phyloP scores from a whole-genome alignment of 2,797 vertebrate species.

The Alcedo quadribrachys region DNA sequence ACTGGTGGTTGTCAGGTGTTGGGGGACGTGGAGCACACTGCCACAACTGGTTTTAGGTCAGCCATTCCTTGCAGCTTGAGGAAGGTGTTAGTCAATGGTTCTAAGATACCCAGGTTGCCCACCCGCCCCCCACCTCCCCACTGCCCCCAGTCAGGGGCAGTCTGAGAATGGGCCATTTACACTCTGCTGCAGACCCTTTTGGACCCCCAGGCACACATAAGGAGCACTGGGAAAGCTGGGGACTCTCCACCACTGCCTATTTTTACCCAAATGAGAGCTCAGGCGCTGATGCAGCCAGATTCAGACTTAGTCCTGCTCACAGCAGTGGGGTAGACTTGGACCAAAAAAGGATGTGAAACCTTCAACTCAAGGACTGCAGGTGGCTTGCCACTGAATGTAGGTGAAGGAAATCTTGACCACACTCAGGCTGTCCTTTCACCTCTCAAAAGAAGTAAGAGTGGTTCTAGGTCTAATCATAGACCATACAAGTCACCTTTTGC shows the following conservation, averaged over 20 bases:
- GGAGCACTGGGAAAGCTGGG: neutral
- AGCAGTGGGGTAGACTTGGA: neutral
- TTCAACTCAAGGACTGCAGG: neutral
- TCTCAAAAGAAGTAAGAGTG: conserved; percentile 25
- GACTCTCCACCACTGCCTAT: neutral
- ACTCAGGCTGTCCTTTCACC: neutral
- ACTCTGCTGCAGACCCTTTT: fast-evolving
- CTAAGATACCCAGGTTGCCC: neutral
- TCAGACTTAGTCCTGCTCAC: fast-evolving
- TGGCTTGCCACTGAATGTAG: neutral
- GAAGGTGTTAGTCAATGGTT: neutral
- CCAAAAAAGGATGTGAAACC: neutral
- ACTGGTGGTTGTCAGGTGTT: neutral
- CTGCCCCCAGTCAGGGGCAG: neutral
- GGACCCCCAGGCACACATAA: fast-evolving
- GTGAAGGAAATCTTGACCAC: neutral
- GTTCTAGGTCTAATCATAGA: neutral
- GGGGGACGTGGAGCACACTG: too few species aligned
- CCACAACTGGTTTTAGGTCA: neutral
- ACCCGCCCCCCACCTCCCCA: too few species aligned
- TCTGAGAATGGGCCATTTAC: neutral
- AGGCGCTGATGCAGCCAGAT: fast-evolving
- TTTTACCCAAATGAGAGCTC: neutral
- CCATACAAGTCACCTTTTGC: neutral
- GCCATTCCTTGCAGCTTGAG: fast-evolving